phyloP scores from a whole-genome alignment of 2,113 vertebrate species.

The Corythoichthys haematopterus region DNA sequence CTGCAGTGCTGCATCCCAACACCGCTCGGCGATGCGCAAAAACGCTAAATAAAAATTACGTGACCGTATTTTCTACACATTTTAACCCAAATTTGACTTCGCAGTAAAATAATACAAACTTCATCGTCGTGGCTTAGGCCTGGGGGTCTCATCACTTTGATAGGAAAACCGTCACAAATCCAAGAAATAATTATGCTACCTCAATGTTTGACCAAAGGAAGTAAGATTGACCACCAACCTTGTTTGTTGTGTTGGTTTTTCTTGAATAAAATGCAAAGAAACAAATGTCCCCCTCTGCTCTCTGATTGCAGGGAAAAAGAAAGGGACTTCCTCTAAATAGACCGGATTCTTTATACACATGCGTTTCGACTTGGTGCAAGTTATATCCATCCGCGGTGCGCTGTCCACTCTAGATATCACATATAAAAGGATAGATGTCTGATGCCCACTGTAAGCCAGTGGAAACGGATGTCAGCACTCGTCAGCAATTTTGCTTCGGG shows the following conservation, averaged over 20 bases:
- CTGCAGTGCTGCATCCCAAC: conserved; percentile 28
- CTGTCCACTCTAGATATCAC: not conserved
- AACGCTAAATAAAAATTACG: not conserved
- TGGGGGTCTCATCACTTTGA: not conserved
- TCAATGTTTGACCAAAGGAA: not conserved
- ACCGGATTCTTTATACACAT: conserved; percentile 72
- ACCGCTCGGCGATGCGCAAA: not conserved
- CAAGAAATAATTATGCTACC: not conserved
- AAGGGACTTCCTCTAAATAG: conserved; percentile 66
- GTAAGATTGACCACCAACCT: conserved; percentile 46
- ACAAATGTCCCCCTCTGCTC: conserved; percentile 58
- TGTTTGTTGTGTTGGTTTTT: conserved; percentile 65
- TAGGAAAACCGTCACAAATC: not conserved
- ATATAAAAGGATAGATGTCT: too few relatives aligned
- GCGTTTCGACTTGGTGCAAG: conserved; percentile 32
- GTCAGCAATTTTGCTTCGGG: too few relatives aligned
- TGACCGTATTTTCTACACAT: not conserved
- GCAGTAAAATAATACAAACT: not conserved
- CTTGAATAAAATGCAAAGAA: conserved; percentile 72
- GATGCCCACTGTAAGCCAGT: too few relatives aligned
- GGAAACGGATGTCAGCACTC: too few relatives aligned
- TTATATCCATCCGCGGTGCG: conserved; percentile 72
- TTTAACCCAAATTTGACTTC: not conserved
- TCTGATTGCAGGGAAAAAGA: conserved; percentile 67
- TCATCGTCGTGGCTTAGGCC: conserved; percentile 23